phyloP scores from a whole-genome alignment of 2,113 vertebrate genomes.

The Entelurus aequoreus region DNA sequence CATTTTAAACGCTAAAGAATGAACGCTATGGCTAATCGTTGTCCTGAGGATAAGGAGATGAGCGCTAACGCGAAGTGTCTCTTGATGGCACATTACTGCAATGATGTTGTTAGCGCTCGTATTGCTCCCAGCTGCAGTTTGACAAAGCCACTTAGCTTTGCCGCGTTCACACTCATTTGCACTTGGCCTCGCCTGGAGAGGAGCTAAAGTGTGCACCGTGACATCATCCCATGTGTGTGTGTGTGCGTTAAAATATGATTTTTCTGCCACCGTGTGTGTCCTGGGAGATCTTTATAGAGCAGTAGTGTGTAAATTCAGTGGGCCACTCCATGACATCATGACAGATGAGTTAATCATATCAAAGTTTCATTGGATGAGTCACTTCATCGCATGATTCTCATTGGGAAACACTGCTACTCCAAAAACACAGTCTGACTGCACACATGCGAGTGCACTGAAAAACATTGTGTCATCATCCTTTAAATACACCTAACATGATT shows the following conservation, averaged over 20 bases:
- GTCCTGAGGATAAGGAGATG: background rate
- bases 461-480: background rate
- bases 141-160: constrained; percentile 49
- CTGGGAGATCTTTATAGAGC: constrained; percentile 42
- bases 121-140: constrained; percentile 45
- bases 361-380: constrained; percentile 57
- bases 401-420: background rate
- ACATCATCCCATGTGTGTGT: constrained; percentile 43
- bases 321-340: constrained; percentile 58
- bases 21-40: too few species aligned
- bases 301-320: constrained; percentile 47
- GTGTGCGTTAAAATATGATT: background rate
- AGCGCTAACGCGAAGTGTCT: constrained; percentile 40
- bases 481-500: background rate
- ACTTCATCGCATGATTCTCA: constrained; percentile 28
- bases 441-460: background rate
- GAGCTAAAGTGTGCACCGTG: constrained; percentile 46
- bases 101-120: constrained; percentile 45
- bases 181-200: constrained; percentile 36
- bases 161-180: constrained; percentile 43
- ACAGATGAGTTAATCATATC: constrained; percentile 61
- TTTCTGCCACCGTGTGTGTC: background rate
- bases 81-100: constrained; percentile 42
- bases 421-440: background rate
- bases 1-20: too few species aligned